Evolutionary conservation across 2,888 invertebrate species (phyloP).

Genomic region (Orchestes rusci): DNA sequence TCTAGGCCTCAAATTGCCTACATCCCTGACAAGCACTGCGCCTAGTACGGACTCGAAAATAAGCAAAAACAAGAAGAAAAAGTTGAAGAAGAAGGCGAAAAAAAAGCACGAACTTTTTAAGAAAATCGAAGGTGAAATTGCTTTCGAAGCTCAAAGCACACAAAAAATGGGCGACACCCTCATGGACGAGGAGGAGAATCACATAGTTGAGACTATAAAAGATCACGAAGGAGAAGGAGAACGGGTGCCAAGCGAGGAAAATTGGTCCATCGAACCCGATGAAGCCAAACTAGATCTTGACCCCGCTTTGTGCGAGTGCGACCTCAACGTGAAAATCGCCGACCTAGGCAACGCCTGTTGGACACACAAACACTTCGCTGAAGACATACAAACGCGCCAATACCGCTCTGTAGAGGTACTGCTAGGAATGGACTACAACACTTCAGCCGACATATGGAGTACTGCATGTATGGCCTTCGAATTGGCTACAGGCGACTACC

Average conservation of each 20-base stretch:
- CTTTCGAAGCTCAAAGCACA: too few species aligned
- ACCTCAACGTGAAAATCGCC: conserved; percentile 93
- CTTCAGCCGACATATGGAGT: conserved; percentile 99
- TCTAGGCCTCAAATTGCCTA: conserved; percentile 69
- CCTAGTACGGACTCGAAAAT: conserved; percentile 79
- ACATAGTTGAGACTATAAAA: too few species aligned
- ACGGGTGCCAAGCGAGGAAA: conserved; percentile 20
- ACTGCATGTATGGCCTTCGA: conserved; percentile 99
- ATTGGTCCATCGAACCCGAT: conserved; percentile 45
- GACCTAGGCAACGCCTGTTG: conserved; percentile 96
- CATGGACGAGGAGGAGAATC: conserved; percentile 74
- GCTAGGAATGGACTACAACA: conserved; percentile 91
- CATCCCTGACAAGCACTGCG: conserved; percentile 83
- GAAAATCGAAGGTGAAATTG: too few species aligned
- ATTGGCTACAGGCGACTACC: conserved; percentile 97
- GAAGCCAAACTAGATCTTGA: conserved; percentile 48
- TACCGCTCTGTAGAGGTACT: conserved; percentile 95
- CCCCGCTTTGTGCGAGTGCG: conserved; percentile 81
- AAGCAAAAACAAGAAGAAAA: conserved; percentile 97
- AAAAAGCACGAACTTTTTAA: conserved; percentile 85
- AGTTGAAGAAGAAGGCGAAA: conserved; percentile 92
- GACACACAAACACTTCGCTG: conserved; percentile 95
- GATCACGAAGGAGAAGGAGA: conserved; percentile 39
- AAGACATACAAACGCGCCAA: conserved; percentile 98
- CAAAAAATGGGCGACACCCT: conserved; percentile 94